Evolutionary conservation across 2,113 vertebrate genomes (phyloP), one percentile per base, ranked within the genome.

Genomic region (Nanger granti): DNA sequence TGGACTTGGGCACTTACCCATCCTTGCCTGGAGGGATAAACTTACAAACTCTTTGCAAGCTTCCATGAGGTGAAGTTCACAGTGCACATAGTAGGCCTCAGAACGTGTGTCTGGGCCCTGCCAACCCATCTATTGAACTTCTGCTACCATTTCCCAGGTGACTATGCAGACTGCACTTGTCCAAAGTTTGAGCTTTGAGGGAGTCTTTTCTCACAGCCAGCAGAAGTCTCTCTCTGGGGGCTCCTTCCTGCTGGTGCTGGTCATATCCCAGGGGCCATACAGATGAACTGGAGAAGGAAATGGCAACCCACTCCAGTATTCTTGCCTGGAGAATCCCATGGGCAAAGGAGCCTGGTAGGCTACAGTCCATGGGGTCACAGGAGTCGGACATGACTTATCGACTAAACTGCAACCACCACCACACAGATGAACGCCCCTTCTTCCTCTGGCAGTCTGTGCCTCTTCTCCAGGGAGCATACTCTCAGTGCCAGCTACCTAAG

Each of bases 151-250:
- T 59, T 84, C 47, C 52, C 31, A 73, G 88, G 47, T 31, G 31
- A 59, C 8, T 8, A 6, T 0, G 2, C 14, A 41, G 60, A 28
- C 4, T 13, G 52, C 11, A 9, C 12, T 52, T 44, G 37, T 41
- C 31, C n/a, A 28, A 47, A 88, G 22, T 59, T 92, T 2, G 14
- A 44, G 18, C 22, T 37, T 83, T 83, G 17, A 92, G 49, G 29
- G 47, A 29, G 49, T 87, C 41, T 62, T 91, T 60, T 59, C 15
- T 93, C 17, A 11, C 2, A 49, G 73, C 0, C 31, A 97, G 26
- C 88, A 55, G 57, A 62, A 49, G 52, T 49, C 17, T 87, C 20
- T 94, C 29, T 12, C 3, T 11, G 4, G 34, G n/a, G 18, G 7
- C 12, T n/a, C 14, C 17, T 91, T 44, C 64, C n/a, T 8, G 2